Conservation (phyloP, 2,113 vertebrate genomes). For the Ornithorhynchus anatinus region DNA sequence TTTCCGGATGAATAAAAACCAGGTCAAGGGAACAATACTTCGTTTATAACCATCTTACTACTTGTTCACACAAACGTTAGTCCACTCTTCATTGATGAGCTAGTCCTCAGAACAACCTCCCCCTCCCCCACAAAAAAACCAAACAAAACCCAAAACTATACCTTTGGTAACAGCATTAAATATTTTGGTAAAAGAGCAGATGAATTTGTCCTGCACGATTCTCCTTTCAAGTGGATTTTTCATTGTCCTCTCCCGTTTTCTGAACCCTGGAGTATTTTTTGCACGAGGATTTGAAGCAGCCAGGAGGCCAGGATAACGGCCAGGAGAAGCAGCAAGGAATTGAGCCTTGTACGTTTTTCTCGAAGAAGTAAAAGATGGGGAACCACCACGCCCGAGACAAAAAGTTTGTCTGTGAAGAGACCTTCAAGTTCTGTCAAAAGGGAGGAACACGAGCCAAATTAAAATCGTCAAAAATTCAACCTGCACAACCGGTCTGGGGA, state of each 20-base stretch:
- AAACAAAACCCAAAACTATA: slow-evolving; percentile 28
- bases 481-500: too few relatives aligned
- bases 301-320: slow-evolving; percentile 90
- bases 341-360: slow-evolving; percentile 91
- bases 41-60: slow-evolving; percentile 44
- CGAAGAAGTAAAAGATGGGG: slow-evolving; percentile 93
- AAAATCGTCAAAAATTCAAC: too few relatives aligned
- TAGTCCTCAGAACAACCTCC: slow-evolving; percentile 62
- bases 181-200: slow-evolving; percentile 51
- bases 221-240: slow-evolving; percentile 75
- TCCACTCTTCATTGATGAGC: slow-evolving; percentile 64
- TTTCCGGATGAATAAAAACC: slow-evolving; percentile 47
- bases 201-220: slow-evolving; percentile 27
- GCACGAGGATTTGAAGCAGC: slow-evolving; percentile 94
- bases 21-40: slow-evolving; percentile 33
- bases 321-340: slow-evolving; percentile 93
- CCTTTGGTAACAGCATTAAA: slow-evolving; percentile 73
- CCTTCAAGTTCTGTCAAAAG: slow-evolving; percentile 82
- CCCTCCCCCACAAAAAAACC: neutral
- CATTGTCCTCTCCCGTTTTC: slow-evolving; percentile 79
- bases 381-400: slow-evolving; percentile 97
- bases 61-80: slow-evolving; percentile 66
- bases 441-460: neutral
- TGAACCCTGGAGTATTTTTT: slow-evolving; percentile 96
- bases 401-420: slow-evolving; percentile 89